Base-by-base conservation (phyloP, 1,140 invertebrate species). In the Trichonephila clavipes region DNA sequence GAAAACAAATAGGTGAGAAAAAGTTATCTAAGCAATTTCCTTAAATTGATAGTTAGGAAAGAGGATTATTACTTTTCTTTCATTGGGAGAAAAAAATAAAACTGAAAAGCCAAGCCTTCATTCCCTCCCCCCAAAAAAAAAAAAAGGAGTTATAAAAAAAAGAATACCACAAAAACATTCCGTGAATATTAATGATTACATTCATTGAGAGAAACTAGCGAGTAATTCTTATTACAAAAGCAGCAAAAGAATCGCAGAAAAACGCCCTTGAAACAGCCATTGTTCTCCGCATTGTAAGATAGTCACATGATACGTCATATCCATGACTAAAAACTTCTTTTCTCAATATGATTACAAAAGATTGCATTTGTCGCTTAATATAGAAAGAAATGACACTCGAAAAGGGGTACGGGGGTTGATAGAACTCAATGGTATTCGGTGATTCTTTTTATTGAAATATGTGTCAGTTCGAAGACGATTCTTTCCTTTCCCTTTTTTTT, bases 271-370 rank as follows among this genome's bases (percentile, higher is more conserved):
- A 83, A 83, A 7, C 44, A 12, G 19, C 81, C 40, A 18, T 58
- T 83, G 51, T 83, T 83, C 40, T 83, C n/a, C 19, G 8, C 81
- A 83, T 51, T 83, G 34, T 58, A 51, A 58, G 81, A 83, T 51
- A 51, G 51, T 83, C 81, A 58, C 44, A n/a, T 58, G 81, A 51
- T 83, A 83, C 51, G 81, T 83, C 81, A 83, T 21, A 83, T 83
- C 81, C 81, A 83, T 83, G 40, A 58, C 40, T 83, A 58, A 51
- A 83, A 51, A 83, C 51, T 72, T 72, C 66, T 72, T 72, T 72
- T 72, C 66, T 72, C 66, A 72, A 72, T 72, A 10, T n/a, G 66
- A 72, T 72, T 72, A 72, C 66, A 72, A 72, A 72, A 28, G 66
- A 72, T 72, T 28, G 66, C 66, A 72, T 72, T 72, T 72, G 66